Conservation (phyloP, 2,797 vertebrate genomes). For the Myotis findleyi region DNA sequence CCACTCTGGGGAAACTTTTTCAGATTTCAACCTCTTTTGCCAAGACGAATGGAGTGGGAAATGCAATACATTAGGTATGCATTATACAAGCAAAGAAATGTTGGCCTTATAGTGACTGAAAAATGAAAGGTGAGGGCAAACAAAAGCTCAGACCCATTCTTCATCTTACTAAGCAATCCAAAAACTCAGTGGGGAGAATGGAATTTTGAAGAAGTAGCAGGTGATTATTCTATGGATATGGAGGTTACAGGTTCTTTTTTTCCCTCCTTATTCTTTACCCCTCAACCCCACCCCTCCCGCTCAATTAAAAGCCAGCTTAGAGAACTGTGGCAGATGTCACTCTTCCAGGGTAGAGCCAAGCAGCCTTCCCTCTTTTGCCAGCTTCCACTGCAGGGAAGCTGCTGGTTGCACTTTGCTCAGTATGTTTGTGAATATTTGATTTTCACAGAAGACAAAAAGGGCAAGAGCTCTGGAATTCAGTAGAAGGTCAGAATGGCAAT, state of each 20-base stretch:
- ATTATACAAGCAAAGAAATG: slow-evolving; percentile 49
- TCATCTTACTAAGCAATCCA: slow-evolving; percentile 40
- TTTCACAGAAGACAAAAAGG: slow-evolving; percentile 82
- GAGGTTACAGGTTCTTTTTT: slow-evolving; percentile 33
- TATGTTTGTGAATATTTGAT: slow-evolving; percentile 81
- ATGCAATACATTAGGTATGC: slow-evolving; percentile 67
- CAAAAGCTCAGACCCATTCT: fast-evolving
- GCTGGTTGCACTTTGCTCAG: slow-evolving; percentile 75
- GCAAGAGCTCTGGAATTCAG: slow-evolving; percentile 83
- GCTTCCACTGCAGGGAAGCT: slow-evolving; percentile 77
- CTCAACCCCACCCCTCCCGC: fast-evolving
- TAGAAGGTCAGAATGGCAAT: slow-evolving; percentile 85
- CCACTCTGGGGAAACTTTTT: slow-evolving; percentile 49
- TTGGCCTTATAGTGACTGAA: neutral
- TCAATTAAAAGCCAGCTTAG: neutral
- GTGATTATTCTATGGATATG: slow-evolving; percentile 13
- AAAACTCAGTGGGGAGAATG: neutral
- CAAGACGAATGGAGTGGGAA: slow-evolving; percentile 73
- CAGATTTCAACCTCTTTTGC: slow-evolving; percentile 72
- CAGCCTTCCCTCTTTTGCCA: slow-evolving; percentile 70
- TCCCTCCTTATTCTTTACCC: neutral
- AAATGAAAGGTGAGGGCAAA: slow-evolving; percentile 21
- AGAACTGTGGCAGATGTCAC: slow-evolving; percentile 77
- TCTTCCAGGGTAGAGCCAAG: slow-evolving; percentile 74
- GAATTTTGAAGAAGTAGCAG: neutral